A percentile compares a stretch with the other conserved stretches of the same genome.
phyloP scores from a whole-genome alignment of 2,113 vertebrate genomes.

The Alligator sinensis region DNA sequence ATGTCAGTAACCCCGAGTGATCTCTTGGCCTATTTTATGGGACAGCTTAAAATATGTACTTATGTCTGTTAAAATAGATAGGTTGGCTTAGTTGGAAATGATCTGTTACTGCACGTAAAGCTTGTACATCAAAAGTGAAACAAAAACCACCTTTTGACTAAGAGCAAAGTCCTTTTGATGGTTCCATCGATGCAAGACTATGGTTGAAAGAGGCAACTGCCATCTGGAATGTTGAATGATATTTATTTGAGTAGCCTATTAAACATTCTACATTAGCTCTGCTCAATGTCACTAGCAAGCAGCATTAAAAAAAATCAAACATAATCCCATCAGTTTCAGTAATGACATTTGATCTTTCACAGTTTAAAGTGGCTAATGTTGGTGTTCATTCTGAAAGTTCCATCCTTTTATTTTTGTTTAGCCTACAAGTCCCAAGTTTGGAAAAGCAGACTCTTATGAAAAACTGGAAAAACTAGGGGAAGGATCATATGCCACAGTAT shows the following conservation, averaged over 20 bases:
- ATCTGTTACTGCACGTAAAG: not conserved
- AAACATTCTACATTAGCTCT: not conserved
- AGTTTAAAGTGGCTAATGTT: not conserved
- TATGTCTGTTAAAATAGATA: not conserved
- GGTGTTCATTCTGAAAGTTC: not conserved
- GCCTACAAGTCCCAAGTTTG: constrained; percentile 98
- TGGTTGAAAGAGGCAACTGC: not conserved
- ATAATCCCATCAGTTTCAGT: not conserved
- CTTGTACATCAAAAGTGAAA: not conserved
- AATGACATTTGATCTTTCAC: not conserved
- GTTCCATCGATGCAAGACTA: not conserved
- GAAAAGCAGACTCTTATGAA: constrained; percentile 97
- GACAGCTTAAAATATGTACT: not conserved
- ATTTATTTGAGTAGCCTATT: not conserved
- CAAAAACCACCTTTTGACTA: not conserved
- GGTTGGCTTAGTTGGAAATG: not conserved
- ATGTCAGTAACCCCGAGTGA: not conserved
- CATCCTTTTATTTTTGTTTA: constrained; percentile 68
- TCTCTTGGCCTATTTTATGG: not conserved
- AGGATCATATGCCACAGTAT: constrained; percentile 97
- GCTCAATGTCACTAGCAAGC: not conserved
- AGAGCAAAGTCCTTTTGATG: constrained; percentile 33
- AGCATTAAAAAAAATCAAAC: not conserved
- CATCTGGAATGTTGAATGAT: not conserved
- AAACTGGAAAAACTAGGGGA: constrained; percentile 98